Evolutionary conservation across 2,113 vertebrate genomes (phyloP).

Genomic region (Strix uralensis): DNA sequence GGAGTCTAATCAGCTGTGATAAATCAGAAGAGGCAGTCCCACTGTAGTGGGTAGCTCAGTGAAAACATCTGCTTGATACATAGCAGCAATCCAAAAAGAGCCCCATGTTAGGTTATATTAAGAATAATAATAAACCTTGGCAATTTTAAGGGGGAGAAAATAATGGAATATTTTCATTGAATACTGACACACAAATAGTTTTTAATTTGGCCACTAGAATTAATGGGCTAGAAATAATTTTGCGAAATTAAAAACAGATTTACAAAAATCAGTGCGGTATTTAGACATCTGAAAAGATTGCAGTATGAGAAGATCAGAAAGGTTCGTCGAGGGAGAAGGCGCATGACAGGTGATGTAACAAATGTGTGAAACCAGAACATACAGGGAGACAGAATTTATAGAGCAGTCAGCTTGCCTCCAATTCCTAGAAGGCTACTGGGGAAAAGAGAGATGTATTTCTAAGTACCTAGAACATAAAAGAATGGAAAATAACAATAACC

Average conservation of each 20-base stretch:
- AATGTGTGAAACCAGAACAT: not conserved
- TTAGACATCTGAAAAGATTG: not conserved
- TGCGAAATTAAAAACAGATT: not conserved
- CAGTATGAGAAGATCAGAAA: not conserved
- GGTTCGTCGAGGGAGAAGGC: not conserved
- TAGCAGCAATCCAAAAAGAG: not conserved
- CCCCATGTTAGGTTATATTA: not conserved
- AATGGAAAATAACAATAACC: not conserved
- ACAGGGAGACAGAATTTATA: not conserved
- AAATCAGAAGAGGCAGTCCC: not conserved
- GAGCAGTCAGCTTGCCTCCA: not conserved
- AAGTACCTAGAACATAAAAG: not conserved
- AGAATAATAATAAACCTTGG: not conserved
- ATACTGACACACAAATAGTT: not conserved
- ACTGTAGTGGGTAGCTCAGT: not conserved
- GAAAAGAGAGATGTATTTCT: not conserved
- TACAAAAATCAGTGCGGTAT: not conserved
- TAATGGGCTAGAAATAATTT: not conserved
- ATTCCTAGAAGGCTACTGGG: not conserved
- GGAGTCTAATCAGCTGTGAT: not conserved
- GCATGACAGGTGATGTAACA: fast-evolving
- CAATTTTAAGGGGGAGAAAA: not conserved
- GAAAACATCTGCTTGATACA: not conserved
- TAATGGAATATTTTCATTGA: not conserved
- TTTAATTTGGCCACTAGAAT: not conserved